Base-by-base conservation (phyloP, 64 coral and sea anemone species). In the Cladopsammia gracilis region DNA sequence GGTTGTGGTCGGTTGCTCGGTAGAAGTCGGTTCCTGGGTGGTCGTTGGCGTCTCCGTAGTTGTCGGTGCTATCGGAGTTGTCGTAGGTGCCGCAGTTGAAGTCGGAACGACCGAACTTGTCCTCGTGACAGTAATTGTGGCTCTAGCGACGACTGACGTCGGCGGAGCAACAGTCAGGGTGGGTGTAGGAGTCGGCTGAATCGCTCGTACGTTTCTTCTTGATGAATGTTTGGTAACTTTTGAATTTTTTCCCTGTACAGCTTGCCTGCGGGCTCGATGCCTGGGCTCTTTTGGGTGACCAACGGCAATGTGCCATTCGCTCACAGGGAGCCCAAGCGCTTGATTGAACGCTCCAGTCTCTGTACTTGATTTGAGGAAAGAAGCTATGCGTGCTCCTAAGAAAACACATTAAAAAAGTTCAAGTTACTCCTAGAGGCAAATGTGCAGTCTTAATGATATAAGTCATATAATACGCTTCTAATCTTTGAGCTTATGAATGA, bases 231-330 rank as follows among this genome's bases (percentile, higher is more conserved):
- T 83, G 75, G 11, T 83, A 20, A 45, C 8, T 24, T 83, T 83
- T 23, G 91, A 86, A 13, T 56, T 70, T 5, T 86, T 76, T 9
- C 84, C 69, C n/a, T 87, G 70, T 23, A 50, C 60, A 58, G 86
- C 64, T 25, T 97, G 96, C 71, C 92, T 70, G 51, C 92, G 92
- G 25, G 93, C 80, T 86, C 92, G 56, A 34, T 89, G 82, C 3
- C 80, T 66, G 20, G 88, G 88, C 26, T 88, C 88, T 90, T 94
- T 97, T 11, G 96, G 82, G 48, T 94, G 90, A n/a, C 96, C 96
- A 68, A 93, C 94, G 43, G 92, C 75, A 51, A 97, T 87, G 48
- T 97, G 96, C 96, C 96, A 97, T 22, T 93, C 88, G 87, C 80
- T 86, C 5, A 97, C 82, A 56, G 96, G 92, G n/a, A 89, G 76